These are phyloP conservation scores for Drosophila kuntzei DNA, from an alignment of 2,888 invertebrate genomes.

Conservation along the genomic window DNA sequence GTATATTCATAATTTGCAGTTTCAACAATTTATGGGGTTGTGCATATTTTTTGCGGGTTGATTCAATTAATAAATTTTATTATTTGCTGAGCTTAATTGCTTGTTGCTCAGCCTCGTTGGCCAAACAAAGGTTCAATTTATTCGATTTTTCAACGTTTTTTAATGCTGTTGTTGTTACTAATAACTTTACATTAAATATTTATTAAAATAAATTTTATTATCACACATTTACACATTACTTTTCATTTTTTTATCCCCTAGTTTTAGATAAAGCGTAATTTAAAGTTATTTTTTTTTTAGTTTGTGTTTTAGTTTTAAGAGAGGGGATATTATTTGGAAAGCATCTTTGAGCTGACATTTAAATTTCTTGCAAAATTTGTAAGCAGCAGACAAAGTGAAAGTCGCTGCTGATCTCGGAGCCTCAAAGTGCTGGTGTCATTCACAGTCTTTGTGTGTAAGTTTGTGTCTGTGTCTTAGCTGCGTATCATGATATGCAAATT, in stretches of 20 bases:
- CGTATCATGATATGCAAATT: constrained; percentile 80
- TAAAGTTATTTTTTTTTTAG: constrained; percentile 29
- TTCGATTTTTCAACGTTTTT: constrained; percentile 60
- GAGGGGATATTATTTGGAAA: constrained; percentile 12
- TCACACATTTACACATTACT: constrained; percentile 29
- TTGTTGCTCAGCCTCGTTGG: constrained; percentile 48
- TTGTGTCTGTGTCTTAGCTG: constrained; percentile 47
- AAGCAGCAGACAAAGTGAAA: constrained; percentile 64
- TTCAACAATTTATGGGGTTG: constrained; percentile 52
- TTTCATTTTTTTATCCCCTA: neutral
- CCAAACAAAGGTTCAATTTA: constrained; percentile 67
- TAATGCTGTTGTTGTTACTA: constrained; percentile 63
- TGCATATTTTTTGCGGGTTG: constrained; percentile 21
- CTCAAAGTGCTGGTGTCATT: constrained; percentile 52
- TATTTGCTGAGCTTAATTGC: constrained; percentile 76
- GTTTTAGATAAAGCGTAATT: constrained; percentile 30
- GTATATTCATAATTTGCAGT: constrained; percentile 56
- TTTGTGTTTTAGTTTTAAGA: constrained; percentile 13
- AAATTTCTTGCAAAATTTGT: constrained; percentile 51
- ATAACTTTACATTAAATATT: constrained; percentile 66
- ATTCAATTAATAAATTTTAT: constrained; percentile 75
- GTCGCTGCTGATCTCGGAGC: constrained; percentile 56
- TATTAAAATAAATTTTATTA: constrained; percentile 62
- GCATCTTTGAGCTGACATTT: constrained; percentile 35
- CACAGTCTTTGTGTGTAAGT: constrained; percentile 24